These are phyloP conservation scores for Elaphurus davidianus DNA, from an alignment of 2,113 vertebrate species.

Conservation along the genomic window DNA sequence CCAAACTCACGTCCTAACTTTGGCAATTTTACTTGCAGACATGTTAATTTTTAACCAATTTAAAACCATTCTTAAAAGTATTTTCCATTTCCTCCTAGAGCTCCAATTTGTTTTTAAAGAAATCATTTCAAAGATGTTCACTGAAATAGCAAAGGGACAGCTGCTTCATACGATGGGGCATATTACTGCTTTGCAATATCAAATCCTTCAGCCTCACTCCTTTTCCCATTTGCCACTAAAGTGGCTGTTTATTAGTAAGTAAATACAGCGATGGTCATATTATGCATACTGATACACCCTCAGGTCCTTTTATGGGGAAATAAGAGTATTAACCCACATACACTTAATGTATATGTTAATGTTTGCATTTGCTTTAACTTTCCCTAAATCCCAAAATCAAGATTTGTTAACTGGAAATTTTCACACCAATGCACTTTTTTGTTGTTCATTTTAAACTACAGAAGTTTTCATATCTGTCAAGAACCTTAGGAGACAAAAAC, in stretches of 20 bases:
- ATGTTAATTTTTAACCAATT: conserved; percentile 68
- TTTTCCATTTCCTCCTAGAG: conserved; percentile 39
- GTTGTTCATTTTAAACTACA: conserved; percentile 42
- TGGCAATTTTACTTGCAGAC: conserved; percentile 40
- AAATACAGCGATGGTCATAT: conserved; percentile 71
- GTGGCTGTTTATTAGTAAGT: conserved; percentile 70
- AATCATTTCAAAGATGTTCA: conserved; percentile 38
- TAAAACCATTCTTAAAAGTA: conserved; percentile 54
- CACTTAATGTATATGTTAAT: conserved; percentile 66
- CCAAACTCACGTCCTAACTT: conserved; percentile 44
- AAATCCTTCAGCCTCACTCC: conserved; percentile 48
- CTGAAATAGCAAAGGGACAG: conserved; percentile 56
- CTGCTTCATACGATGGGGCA: conserved; percentile 28
- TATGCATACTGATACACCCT: conserved; percentile 60
- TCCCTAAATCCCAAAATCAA: conserved; percentile 56
- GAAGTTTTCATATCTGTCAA: conserved; percentile 18
- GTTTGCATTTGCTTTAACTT: conserved; percentile 69
- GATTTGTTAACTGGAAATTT: conserved; percentile 68
- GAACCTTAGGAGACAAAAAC: conserved; percentile 32
- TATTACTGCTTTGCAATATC: conserved; percentile 51
- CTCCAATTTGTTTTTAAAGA: conserved; percentile 49
- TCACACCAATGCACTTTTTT: conserved; percentile 45
- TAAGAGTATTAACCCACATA: conserved; percentile 54
- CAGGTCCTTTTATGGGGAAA: conserved; percentile 64
- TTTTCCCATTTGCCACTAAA: conserved; percentile 54